Percentiles rank a stretch among this genome's conserved stretches.
Evolutionary conservation across 1,140 invertebrate genomes (phyloP).

Genomic region (Drosophila equinoxialis): DNA sequence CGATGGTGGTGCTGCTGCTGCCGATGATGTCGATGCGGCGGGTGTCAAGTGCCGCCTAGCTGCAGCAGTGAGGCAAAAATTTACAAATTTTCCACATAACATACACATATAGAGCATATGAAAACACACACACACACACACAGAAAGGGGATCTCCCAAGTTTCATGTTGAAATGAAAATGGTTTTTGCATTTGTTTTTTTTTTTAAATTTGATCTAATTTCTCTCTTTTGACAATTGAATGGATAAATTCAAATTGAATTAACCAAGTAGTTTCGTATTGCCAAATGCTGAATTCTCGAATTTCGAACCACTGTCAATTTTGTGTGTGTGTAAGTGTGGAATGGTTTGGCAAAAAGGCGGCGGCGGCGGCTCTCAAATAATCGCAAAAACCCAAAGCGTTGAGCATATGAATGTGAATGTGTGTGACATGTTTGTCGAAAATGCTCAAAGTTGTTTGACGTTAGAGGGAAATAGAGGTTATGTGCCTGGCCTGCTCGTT

Average conservation of each 20-base stretch:
- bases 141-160: too few species aligned
- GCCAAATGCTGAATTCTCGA: not conserved
- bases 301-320: slow-evolving; percentile 16
- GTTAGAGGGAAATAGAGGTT: slow-evolving; percentile 41
- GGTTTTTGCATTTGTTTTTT: not conserved
- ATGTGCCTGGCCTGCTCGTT: slow-evolving; percentile 17
- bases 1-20: not conserved
- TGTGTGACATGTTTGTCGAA: slow-evolving; percentile 81
- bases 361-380: not conserved
- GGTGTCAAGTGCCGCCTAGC: slow-evolving; percentile 7
- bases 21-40: slow-evolving; percentile 27
- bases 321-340: too few species aligned
- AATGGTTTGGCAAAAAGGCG: too few species aligned
- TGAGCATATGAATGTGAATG: slow-evolving; percentile 70
- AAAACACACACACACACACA: too few species aligned
- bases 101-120: too few species aligned
- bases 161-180: too few species aligned
- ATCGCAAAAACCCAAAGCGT: slow-evolving; percentile 24
- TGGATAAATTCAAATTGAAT: slow-evolving; percentile 5
- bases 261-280: slow-evolving; percentile 10
- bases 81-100: too few species aligned
- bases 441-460: slow-evolving; percentile 75
- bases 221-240: slow-evolving; percentile 1
- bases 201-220: not conserved
- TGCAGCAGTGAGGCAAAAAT: too few species aligned